Base-by-base conservation (phyloP, 2,113 vertebrate species). In the Crotophaga sulcirostris region DNA sequence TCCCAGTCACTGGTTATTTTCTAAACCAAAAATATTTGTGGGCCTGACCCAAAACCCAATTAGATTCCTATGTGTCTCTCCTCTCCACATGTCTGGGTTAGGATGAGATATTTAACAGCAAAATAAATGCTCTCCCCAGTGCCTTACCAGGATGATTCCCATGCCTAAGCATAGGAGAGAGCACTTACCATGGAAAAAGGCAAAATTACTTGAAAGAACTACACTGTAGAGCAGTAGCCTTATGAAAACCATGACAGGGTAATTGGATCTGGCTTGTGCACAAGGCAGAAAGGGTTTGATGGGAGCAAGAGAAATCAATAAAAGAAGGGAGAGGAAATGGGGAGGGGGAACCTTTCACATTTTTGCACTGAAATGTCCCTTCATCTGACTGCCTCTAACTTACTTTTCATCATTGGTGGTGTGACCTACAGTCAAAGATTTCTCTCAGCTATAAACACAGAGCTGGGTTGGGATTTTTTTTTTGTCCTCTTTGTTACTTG, bases 221-320 rank as follows among this genome's bases (percentile, higher is more conserved):
- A 9, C 21, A 15, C 42, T 74, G 66, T 28, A 60, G 84, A 93
- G 93, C 78, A 51, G 94, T 10, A 81, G 80, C 87, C 69, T 91
- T 75, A n/a, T 83, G 84, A 80, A 78, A 92, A 90, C 77, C 60
- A 31, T 18, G 51, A 60, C 79, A 94, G 34, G 69, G 74, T 94
- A 95, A 96, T 93, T 90, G 94, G 95, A 89, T 89, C 66, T 87
- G 93, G 91, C 90, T 94, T n/a, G 40, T 63, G 84, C 77, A 55
- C 74, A 28, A 88, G 91, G 86, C 90, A 91, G 80, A 63, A 18
- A 92, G 79, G 79, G 81, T 90, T 94, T 16, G 9, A 81, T 59
- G 47, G 63, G 56, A 86, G 91, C 62, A 63, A 88, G 72, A 66
- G 76, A 94, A 96, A 96, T 96, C 97, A 95, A 96, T 96, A 94